Percentiles rank a stretch among this genome's conserved stretches.
These are phyloP conservation scores for Brachirus orientalis DNA, from an alignment of 2,113 vertebrate genomes.

Conservation along the genomic window DNA sequence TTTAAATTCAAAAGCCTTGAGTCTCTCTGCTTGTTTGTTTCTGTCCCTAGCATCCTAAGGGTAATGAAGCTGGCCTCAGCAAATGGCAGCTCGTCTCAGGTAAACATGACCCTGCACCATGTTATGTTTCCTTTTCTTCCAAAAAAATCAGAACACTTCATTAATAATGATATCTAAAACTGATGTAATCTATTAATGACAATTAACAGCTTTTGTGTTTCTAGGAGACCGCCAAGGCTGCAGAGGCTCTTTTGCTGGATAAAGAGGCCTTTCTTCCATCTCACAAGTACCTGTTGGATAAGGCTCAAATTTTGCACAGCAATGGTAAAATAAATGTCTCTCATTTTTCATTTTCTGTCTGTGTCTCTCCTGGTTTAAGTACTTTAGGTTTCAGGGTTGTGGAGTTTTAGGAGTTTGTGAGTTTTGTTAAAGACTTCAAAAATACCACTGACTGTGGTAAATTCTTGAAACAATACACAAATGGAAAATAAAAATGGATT, in stretches of 20 bases:
- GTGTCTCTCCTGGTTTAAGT: not conserved
- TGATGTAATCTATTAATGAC: constrained; percentile 59
- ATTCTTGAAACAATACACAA: no score
- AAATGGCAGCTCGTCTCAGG: constrained; percentile 90
- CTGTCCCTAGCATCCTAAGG: constrained; percentile 89
- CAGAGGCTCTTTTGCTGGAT: constrained; percentile 87
- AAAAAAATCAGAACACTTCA: no score
- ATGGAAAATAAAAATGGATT: constrained; percentile 7
- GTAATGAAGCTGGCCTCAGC: constrained; percentile 93
- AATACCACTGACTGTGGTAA: no score
- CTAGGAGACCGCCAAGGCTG: constrained; percentile 84
- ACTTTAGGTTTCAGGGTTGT: not conserved
- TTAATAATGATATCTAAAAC: constrained; percentile 60
- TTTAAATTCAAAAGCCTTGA: constrained; percentile 1
- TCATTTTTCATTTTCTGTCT: constrained; percentile 1
- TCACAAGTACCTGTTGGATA: constrained; percentile 91
- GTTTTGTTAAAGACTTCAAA: not conserved
- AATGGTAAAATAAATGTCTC: constrained; percentile 79
- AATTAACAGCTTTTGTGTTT: constrained; percentile 52
- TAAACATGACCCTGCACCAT: constrained; percentile 56
- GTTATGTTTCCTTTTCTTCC: not conserved
- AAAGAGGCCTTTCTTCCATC: constrained; percentile 90
- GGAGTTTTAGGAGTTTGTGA: not conserved
- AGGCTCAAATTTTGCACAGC: constrained; percentile 81
- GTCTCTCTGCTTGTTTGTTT: constrained; percentile 12